Evolutionary conservation across 2,113 vertebrate species (phyloP).

Genomic region (Pluvianellus socialis): DNA sequence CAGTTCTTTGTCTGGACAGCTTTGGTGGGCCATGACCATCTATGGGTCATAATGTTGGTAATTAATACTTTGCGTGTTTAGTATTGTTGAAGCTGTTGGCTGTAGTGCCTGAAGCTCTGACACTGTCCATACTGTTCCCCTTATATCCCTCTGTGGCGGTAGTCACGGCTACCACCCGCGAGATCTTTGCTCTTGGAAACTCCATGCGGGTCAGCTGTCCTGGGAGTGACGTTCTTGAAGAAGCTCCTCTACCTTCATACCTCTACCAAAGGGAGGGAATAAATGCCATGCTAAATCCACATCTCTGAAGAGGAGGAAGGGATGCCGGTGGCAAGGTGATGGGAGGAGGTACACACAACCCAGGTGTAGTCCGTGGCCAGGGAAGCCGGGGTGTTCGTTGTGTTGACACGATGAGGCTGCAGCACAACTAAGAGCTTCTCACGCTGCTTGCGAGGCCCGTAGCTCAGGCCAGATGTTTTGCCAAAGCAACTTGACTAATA

Average conservation of each 20-base stretch:
- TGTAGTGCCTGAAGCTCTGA: background rate
- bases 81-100: slow-evolving; percentile 23
- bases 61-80: slow-evolving; percentile 7
- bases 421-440: background rate
- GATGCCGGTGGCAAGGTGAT: background rate
- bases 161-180: background rate
- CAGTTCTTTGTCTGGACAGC: background rate
- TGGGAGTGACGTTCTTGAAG: background rate
- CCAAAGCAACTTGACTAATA: background rate
- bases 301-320: background rate
- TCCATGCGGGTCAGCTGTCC: background rate
- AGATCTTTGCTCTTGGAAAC: background rate
- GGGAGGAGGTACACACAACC: rapidly evolving
- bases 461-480: background rate
- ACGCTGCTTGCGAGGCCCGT: rapidly evolving
- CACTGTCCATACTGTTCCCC: background rate
- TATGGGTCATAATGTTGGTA: background rate
- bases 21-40: background rate
- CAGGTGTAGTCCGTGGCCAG: rapidly evolving
- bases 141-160: background rate
- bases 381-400: background rate
- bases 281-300: background rate
- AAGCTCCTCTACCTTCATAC: background rate
- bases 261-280: background rate
- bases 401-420: background rate